These are phyloP conservation scores for zebrafish (Danio rerio) DNA, from an alignment of 2,113 vertebrate species.

Conservation along the genomic window GRCz12tu NC_133198.1:10683001-10683500, in stretches of 20 bases:
- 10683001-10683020: no score
- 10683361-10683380: slow-evolving; percentile 1
- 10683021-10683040: no score
- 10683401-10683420: slow-evolving; percentile 87
- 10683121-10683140: no score
- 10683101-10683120: no score
- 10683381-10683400: slow-evolving; percentile 80
- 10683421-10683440: slow-evolving; percentile 89
- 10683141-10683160: not conserved
- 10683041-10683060: no score
- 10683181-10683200: not conserved
- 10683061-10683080: no score
- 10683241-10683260: not conserved
- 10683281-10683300: slow-evolving; percentile 16
- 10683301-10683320: not conserved
- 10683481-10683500: slow-evolving; percentile 85
- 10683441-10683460: slow-evolving; percentile 94
- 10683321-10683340: slow-evolving; percentile 36
- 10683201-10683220: no score
- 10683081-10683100: no score
- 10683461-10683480: slow-evolving; percentile 91
- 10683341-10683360: slow-evolving; percentile 12
- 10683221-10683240: no score
- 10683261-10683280: not conserved
- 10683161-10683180: not conserved